Conservation (phyloP, 2,113 vertebrate genomes). For the Ameiurus melas region DNA sequence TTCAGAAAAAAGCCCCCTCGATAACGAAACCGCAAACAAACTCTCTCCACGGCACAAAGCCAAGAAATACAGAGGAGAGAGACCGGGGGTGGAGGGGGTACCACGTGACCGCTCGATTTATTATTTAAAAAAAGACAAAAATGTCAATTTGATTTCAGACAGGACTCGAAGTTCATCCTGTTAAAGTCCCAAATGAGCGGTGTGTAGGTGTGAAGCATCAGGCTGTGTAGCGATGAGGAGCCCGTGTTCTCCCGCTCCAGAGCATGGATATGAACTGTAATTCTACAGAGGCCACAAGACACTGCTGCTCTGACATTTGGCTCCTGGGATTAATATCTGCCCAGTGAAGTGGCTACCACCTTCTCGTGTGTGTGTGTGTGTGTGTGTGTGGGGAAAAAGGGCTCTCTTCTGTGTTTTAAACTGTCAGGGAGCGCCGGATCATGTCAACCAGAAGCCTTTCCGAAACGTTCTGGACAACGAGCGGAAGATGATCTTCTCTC, state of each 20-base stretch:
- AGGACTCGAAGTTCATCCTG: conserved; percentile 22
- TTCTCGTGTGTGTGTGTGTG: neutral
- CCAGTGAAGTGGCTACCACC: conserved; percentile 35
- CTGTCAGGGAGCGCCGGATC: neutral
- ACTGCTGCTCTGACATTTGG: conserved; percentile 42
- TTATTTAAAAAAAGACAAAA: no score
- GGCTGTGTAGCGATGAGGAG: neutral
- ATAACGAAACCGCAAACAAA: conserved; percentile 11
- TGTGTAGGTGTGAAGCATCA: conserved; percentile 22
- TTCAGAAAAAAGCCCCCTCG: neutral
- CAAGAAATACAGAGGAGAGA: neutral
- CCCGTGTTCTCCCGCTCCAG: neutral
- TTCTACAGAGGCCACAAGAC: conserved; percentile 16
- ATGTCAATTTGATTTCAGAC: conserved; percentile 15
- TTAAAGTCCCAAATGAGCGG: conserved; percentile 31
- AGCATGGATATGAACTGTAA: conserved; percentile 39
- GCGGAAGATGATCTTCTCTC: neutral
- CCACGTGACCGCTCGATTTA: neutral
- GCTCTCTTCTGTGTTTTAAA: conserved; percentile 28
- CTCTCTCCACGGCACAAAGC: neutral
- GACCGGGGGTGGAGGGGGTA: neutral
- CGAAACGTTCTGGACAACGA: neutral
- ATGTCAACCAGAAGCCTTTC: neutral
- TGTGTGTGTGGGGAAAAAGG: conserved; percentile 26
- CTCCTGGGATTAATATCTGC: conserved; percentile 48